Percentiles rank a stretch among this genome's conserved stretches.
These are phyloP conservation scores for Sarcophaga variegata DNA, from an alignment of 2,888 invertebrate genomes.

Conservation along the genomic window DNA sequence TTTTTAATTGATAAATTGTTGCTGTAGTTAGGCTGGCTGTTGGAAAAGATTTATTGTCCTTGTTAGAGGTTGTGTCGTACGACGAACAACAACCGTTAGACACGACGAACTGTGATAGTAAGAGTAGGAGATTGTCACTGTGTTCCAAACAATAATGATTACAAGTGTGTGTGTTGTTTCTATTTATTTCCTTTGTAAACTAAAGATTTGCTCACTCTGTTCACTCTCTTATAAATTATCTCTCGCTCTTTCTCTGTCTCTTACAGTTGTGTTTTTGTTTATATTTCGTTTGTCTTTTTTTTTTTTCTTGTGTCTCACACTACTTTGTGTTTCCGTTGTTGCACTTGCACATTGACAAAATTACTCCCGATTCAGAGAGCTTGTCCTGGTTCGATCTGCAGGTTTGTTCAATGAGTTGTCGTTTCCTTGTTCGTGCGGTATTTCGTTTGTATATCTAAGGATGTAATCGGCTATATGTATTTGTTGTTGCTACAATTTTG, in stretches of 20 bases:
- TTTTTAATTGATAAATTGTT: slow-evolving; percentile 7
- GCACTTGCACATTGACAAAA: slow-evolving; percentile 53
- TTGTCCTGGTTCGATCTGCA: slow-evolving; percentile 41
- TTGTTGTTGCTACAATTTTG: slow-evolving; percentile 12
- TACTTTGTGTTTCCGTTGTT: slow-evolving; percentile 48
- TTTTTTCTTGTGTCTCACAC: slow-evolving; percentile 27
- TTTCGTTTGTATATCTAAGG: not conserved
- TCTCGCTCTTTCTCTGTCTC: slow-evolving; percentile 41
- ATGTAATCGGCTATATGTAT: slow-evolving; percentile 7
- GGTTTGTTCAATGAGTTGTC: slow-evolving; percentile 9
- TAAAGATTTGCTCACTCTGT: not conserved
- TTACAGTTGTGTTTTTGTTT: not conserved
- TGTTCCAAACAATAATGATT: not conserved
- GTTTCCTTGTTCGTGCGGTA: slow-evolving; percentile 1
- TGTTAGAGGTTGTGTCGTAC: slow-evolving; percentile 59
- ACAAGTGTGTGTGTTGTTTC: not conserved
- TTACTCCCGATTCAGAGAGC: slow-evolving; percentile 26
- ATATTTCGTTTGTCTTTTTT: not conserved
- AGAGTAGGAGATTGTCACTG: slow-evolving; percentile 53
- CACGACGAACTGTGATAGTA: slow-evolving; percentile 36
- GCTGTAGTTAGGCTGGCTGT: not conserved
- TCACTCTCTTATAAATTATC: not conserved
- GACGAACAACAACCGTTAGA: slow-evolving; percentile 38
- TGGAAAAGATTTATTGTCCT: slow-evolving; percentile 62
- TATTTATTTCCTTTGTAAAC: slow-evolving; percentile 34